Base-by-base conservation (phyloP, 2,888 invertebrate genomes). In the Junonia oenone region DNA sequence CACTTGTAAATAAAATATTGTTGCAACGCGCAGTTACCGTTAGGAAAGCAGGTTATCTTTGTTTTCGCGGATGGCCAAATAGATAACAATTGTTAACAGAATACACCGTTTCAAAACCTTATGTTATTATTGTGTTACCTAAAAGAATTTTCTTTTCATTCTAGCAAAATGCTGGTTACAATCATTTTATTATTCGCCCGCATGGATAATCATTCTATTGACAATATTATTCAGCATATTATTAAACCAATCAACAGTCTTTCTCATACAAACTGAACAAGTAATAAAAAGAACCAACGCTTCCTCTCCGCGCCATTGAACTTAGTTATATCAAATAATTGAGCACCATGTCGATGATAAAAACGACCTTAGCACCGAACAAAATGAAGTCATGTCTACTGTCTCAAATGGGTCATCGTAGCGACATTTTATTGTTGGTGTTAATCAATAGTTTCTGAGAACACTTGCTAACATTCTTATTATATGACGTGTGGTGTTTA, bases 361-460 rank as follows among this genome's bases (percentile, higher is more conserved):
- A 56, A 50, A 40, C 37, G 55, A 13, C 45, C 45, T 43, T 46
- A 43, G 43, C 37, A 26, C 19, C 33, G 26, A 13, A 38, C 29
- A 27, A 38, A 29, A 49, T 40, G 46, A 52, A 31, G 55, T 47
- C 56, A 55, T 49, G 49, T 58, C 29, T 47, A 50, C 45, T 45
- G 31, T 11, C 45, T 48, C 58, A 58, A 60, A 55, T 63, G 50
- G 56, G 55, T 56, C 48, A 59, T 61, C 50, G 40, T 40, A 50
- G 49, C 45, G 55, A 43, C 48, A 38, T 58, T 43, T 58, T 51
- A 57, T 51, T 57, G 45, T 55, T 48, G 46, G 35, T 58, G 46
- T 53, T 56, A 56, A 51, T 61, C 51, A 58, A 57, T 63, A 53
- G 38, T 31, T 52, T 40, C 55, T 57, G 13, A 22, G 49, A 55